Evolutionary conservation across 2,888 invertebrate genomes (phyloP), one percentile per base, ranked within the genome.

Genomic region (Ellobium chinense): DNA sequence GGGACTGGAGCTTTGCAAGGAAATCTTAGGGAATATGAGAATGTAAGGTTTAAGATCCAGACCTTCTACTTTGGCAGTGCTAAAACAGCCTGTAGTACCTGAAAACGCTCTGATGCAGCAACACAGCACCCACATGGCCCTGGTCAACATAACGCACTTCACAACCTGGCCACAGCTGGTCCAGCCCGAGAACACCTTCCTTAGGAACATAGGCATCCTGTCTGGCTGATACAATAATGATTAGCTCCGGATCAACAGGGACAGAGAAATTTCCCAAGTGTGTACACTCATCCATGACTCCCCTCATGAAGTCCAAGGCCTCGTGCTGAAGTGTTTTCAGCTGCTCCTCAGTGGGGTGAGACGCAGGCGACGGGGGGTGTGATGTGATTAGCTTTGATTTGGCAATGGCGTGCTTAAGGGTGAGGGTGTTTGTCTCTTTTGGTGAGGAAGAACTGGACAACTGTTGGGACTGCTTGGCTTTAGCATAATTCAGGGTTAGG

Each of bases 221-320:
- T 85, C 95, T 95, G 0, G 99, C 99, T 89, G 96, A 96, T 1
- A 99, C 96, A 27, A 97, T 96, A 63, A 97, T 98, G 82, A 98
- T 96, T 73, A 99, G 94, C 14, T 96, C 96, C 0, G 98, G 97
- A 91, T 99, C 99, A 72, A 95, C 95, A 0, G 95, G 95, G 24
- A 95, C 94, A 1, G 97, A 96, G 91, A 98, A 99, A 93, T 99
- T 98, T 85, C 96, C 97, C 60, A 99, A 94, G 94, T 99, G 98
- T 0, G 99, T 99, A 92, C 98, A 99, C 93, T 99, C 98, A 91
- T 99, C 99, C 99, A 99, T 99, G 87, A 99, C 96, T 0, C 98
- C 98, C 70, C 97, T 94, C 99, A 99, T 99, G 91, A 99, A 98
- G 93, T 97, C 96, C 77, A 97, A 88, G 0, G 97, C 96, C 93